These are phyloP conservation scores for Tribolium freemani DNA, from an alignment of 2,888 invertebrate genomes.

Conservation along the genomic window DNA sequence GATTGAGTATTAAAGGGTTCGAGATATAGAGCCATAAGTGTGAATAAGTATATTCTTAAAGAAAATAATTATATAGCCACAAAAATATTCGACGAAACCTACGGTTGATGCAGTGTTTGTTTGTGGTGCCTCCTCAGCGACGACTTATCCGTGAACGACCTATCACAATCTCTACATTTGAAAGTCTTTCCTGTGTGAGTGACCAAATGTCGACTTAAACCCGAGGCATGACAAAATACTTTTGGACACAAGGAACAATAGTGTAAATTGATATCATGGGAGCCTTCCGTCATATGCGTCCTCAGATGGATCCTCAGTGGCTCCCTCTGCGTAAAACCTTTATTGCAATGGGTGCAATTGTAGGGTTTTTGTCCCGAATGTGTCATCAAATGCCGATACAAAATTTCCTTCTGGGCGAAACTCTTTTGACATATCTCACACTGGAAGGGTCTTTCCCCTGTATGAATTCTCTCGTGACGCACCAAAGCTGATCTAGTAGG, in stretches of 20 bases:
- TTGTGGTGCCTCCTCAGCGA: constrained; percentile 76
- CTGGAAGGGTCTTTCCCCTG: constrained; percentile 72
- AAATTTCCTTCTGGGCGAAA: constrained; percentile 82
- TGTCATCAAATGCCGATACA: constrained; percentile 74
- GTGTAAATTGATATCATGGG: constrained; percentile 74
- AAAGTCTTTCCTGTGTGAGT: constrained; percentile 77
- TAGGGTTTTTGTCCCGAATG: constrained; percentile 77
- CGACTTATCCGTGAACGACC: constrained; percentile 80
- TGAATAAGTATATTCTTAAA: too few species aligned
- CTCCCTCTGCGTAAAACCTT: constrained; percentile 81
- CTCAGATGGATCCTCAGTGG: constrained; percentile 76
- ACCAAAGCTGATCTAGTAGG: constrained; percentile 77
- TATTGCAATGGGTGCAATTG: constrained; percentile 76
- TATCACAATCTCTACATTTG: constrained; percentile 76
- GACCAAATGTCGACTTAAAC: constrained; percentile 78
- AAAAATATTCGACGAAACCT: constrained; percentile 5
- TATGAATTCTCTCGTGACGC: constrained; percentile 79
- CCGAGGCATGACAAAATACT: constrained; percentile 74
- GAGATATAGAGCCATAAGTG: too few species aligned
- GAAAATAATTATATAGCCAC: not conserved
- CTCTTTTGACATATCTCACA: constrained; percentile 73
- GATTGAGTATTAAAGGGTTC: too few species aligned
- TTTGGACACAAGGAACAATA: constrained; percentile 78
- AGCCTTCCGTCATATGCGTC: constrained; percentile 72
- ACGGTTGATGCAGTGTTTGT: constrained; percentile 63